Base-by-base conservation (phyloP, 2,113 vertebrate genomes). In the Python bivittatus region DNA sequence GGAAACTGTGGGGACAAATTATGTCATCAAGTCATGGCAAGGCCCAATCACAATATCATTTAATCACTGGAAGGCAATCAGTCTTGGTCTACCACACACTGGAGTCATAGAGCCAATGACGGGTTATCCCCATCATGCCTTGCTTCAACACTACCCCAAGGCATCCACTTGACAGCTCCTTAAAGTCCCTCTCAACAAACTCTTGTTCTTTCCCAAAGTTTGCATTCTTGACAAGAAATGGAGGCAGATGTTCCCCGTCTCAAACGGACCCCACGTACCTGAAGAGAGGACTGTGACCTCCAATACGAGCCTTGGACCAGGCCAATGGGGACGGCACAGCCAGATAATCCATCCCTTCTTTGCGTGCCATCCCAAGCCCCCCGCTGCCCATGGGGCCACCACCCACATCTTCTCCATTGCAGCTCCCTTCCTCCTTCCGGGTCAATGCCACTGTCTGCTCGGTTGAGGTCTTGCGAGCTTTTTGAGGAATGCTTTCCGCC, bases 301-400 rank as follows among this genome's bases (percentile, higher is more conserved):
- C 98, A 93, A 98, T 97, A 58, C 98, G 97, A 61, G 98, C 98
- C 95, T 99, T 97, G n/a, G 98, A 98, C 99, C 99, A 99, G 89
- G 98, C 98, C 84, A 99, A 95, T 6, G 98, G 98, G 25, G 98
- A 98, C 4, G 99, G 99, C n/a, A 99, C 99, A 7, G 98, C 98
- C 94, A 99, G 97, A 95, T 99, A 99, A 96, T 99, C 98, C 99
- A 99, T 99, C 91, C 98, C 97, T 96, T 97, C 98, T 95, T 98
- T 98, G 90, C 97, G 97, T 42, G 53, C 57, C 0, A 96, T 96
- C 12, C 97, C 96, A 38, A 97, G 96, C 3, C 92, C 92, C 4
- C 84, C 88, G 10, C 33, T 54, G 1, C 61, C 86, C 6, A 53
- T 22, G 33, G 64, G 20, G 13, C 87, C 6, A 11, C 29, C 48